Percentiles rank a stretch among this genome's conserved stretches.
phyloP scores from a whole-genome alignment of 2,113 vertebrate species.

The Blennius ocellaris region DNA sequence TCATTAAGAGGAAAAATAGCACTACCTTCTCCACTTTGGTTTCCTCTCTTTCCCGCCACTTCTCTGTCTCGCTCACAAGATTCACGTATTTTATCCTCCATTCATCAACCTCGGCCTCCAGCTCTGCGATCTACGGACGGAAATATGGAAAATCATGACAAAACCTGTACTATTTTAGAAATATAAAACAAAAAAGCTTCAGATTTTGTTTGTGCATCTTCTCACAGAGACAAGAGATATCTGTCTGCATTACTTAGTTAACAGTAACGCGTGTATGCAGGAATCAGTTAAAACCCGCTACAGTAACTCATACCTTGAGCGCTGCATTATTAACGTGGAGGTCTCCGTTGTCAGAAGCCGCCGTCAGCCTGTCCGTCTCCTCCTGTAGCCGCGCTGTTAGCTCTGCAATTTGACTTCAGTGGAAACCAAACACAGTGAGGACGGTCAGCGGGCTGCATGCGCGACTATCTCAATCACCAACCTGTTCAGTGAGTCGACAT shows the following conservation, averaged over 20 bases:
- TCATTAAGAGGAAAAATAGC: not conserved
- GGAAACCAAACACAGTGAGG: slow-evolving; percentile 6
- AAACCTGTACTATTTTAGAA: not conserved
- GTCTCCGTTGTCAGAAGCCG: slow-evolving; percentile 81
- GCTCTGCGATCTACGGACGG: slow-evolving; percentile 80
- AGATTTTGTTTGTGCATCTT: no score
- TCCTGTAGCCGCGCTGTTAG: slow-evolving; percentile 81
- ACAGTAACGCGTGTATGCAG: not conserved
- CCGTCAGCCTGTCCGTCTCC: slow-evolving; percentile 73
- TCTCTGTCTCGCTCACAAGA: slow-evolving; percentile 77
- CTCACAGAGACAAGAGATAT: no score
- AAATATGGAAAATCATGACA: not conserved
- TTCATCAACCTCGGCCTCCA: slow-evolving; percentile 80
- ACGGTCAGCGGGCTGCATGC: not conserved
- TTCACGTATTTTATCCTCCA: slow-evolving; percentile 79
- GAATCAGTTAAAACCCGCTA: not conserved
- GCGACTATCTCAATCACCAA: slow-evolving; percentile 63
- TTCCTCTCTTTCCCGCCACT: slow-evolving; percentile 70
- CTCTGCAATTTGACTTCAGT: slow-evolving; percentile 82
- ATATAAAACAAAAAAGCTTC: no score
- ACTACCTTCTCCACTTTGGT: slow-evolving; percentile 79
- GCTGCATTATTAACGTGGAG: slow-evolving; percentile 82
- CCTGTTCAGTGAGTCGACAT: slow-evolving; percentile 83
- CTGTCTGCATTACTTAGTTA: no score
- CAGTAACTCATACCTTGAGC: slow-evolving; percentile 82